These are phyloP conservation scores for Tachina grossa DNA, from an alignment of 2,888 invertebrate species.

Conservation along the genomic window DNA sequence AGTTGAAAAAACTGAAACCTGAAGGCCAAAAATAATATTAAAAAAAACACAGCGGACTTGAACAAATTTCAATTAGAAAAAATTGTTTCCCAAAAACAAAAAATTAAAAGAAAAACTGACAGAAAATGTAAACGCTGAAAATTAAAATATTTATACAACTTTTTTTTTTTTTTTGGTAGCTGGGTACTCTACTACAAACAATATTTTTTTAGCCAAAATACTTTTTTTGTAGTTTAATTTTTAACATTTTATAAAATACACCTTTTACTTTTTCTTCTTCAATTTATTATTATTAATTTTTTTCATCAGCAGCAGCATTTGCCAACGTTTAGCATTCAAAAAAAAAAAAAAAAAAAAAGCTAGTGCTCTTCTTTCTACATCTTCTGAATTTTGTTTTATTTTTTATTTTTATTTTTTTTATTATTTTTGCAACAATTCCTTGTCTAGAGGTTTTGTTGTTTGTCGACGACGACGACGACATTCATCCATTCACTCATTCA, in stretches of 20 bases:
- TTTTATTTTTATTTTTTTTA: too few species aligned
- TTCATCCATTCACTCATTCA: constrained; percentile 37
- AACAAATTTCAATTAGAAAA: constrained; percentile 68
- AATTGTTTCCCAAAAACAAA: constrained; percentile 25
- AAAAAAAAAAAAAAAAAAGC: constrained; percentile 16
- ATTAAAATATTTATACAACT: constrained; percentile 27
- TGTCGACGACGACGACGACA: constrained; percentile 53
- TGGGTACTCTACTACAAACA: neutral
- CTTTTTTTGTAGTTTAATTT: constrained; percentile 58
- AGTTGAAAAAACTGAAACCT: constrained; percentile 60
- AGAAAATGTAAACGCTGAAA: constrained; percentile 26
- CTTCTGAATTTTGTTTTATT: neutral
- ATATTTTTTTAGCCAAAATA: constrained; percentile 48
- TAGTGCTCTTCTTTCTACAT: constrained; percentile 29
- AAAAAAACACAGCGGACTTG: constrained; percentile 36
- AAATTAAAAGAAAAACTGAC: neutral
- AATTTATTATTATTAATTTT: constrained; percentile 9
- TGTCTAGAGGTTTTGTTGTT: constrained; percentile 53
- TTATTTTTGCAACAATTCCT: constrained; percentile 20
- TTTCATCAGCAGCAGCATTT: constrained; percentile 30
- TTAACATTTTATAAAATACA: constrained; percentile 67
- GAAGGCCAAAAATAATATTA: constrained; percentile 69
- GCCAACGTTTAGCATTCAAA: constrained; percentile 59
- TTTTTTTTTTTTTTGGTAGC: constrained; percentile 29
- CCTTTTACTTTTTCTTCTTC: constrained; percentile 45